Conservation (phyloP, 2,113 vertebrate genomes). For the Procavia capensis region DNA sequence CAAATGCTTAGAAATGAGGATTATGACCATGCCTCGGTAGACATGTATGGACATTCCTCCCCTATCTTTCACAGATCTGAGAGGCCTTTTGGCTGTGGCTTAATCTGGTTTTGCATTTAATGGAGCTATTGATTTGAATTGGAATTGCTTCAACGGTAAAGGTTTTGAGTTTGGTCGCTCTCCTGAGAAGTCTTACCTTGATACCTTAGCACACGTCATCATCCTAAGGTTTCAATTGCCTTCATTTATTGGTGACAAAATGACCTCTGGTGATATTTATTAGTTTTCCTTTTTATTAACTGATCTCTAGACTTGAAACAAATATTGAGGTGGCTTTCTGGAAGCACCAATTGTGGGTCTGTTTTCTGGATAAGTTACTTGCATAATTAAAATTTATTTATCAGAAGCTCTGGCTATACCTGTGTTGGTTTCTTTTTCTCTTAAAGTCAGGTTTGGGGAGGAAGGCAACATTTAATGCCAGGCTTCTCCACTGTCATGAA, state of each 20-base stretch:
- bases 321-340: neutral
- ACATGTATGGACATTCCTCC: neutral
- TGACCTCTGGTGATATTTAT: neutral
- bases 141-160: neutral
- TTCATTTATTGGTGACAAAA: neutral
- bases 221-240: conserved; percentile 15
- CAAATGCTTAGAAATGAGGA: neutral
- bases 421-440: neutral
- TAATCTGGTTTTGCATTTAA: neutral
- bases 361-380: conserved; percentile 3
- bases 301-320: neutral
- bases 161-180: neutral
- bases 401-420: neutral
- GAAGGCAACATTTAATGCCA: neutral
- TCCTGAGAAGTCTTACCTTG: conserved; percentile 22
- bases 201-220: neutral
- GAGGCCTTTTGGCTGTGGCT: neutral
- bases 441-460: neutral
- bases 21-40: neutral
- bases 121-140: neutral
- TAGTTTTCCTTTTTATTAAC: neutral
- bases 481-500: neutral
- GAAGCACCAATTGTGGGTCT: neutral
- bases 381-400: neutral
- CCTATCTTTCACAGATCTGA: neutral